These are phyloP conservation scores for Apis mellifera DNA, from an alignment of 1,140 invertebrate species.

Conservation along the genomic window Amel_HAv3.1 CM009943.2:7331501-7332000, in stretches of 20 bases:
- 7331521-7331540: conserved; percentile 21
- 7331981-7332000: conserved; percentile 53
- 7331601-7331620: conserved; percentile 51
- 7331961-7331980: conserved; percentile 63
- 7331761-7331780: conserved; percentile 58
- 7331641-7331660: conserved; percentile 70
- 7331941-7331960: conserved; percentile 40
- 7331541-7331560: conserved; percentile 32
- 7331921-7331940: conserved; percentile 29
- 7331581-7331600: conserved; percentile 58
- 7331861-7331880: conserved; percentile 34
- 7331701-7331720: conserved; percentile 40
- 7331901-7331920: conserved; percentile 31
- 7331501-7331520: conserved; percentile 1
- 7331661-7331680: conserved; percentile 64
- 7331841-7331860: conserved; percentile 45
- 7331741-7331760: conserved; percentile 50
- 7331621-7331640: conserved; percentile 72
- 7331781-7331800: conserved; percentile 55
- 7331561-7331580: conserved; percentile 50
- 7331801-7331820: conserved; percentile 51
- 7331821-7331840: conserved; percentile 50
- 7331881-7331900: conserved; percentile 25
- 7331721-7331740: conserved; percentile 11
- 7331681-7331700: conserved; percentile 51